These are phyloP conservation scores for Brachionichthys hirsutus DNA, from an alignment of 2,113 vertebrate species.

Conservation along the genomic window DNA sequence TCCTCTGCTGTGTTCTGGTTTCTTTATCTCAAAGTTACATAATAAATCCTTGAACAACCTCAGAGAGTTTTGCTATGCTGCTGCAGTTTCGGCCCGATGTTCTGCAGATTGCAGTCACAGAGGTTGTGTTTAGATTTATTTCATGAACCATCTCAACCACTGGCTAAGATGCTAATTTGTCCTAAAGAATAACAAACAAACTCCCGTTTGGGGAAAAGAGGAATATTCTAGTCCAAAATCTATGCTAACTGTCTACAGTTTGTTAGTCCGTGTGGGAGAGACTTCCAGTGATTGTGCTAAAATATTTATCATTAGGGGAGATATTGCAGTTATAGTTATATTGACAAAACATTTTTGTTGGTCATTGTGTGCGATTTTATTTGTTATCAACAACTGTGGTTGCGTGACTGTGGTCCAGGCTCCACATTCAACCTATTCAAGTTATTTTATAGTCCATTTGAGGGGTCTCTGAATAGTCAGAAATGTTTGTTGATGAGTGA, in stretches of 20 bases:
- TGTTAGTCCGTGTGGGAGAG: not conserved
- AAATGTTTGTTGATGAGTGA: too few relatives aligned
- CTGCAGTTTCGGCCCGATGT: slow-evolving; percentile 9
- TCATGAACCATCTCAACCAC: not conserved
- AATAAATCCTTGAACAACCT: slow-evolving; percentile 14
- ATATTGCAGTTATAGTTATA: not conserved
- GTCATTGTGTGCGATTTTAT: not conserved
- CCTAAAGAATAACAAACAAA: not conserved
- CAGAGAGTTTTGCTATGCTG: slow-evolving; percentile 10
- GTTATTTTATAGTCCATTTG: too few relatives aligned
- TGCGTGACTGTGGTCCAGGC: not conserved
- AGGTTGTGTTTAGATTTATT: slow-evolving; percentile 4
- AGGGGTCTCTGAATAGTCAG: too few relatives aligned
- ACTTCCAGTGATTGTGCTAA: not conserved
- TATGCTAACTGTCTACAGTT: not conserved
- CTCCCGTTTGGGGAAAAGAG: not conserved
- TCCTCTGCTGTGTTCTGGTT: slow-evolving; percentile 12
- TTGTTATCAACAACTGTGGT: not conserved
- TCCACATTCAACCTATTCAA: too few relatives aligned
- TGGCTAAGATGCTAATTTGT: slow-evolving; percentile 2
- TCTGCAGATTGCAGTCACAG: slow-evolving; percentile 8
- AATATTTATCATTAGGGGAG: not conserved
- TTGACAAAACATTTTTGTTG: not conserved
- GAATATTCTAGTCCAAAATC: not conserved
- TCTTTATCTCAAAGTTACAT: slow-evolving; percentile 14